Percentiles rank a stretch among this genome's conserved stretches.
Evolutionary conservation across 2,888 invertebrate species (phyloP).

Genomic region (Cephus runcator): DNA sequence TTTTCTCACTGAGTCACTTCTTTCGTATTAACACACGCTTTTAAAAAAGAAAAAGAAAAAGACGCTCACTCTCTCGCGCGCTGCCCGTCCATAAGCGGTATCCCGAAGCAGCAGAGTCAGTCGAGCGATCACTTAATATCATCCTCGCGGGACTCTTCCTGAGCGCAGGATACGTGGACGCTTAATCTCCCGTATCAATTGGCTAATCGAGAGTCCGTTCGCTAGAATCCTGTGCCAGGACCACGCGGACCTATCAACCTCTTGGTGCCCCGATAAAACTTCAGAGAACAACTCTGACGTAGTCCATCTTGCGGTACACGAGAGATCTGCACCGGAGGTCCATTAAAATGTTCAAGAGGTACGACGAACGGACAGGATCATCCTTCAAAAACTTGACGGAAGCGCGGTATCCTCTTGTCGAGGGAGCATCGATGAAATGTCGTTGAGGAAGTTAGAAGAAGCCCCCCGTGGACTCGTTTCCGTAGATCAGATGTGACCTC

Average conservation of each 20-base stretch:
- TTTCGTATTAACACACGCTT: slow-evolving; percentile 40
- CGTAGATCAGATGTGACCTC: slow-evolving; percentile 50
- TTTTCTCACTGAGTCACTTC: slow-evolving; percentile 21
- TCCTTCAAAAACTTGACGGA: neutral
- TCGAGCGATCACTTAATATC: slow-evolving; percentile 15
- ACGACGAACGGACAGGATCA: neutral
- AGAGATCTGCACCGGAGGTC: neutral
- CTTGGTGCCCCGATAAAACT: neutral
- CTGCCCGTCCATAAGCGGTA: neutral
- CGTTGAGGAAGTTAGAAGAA: neutral
- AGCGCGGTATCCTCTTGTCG: neutral
- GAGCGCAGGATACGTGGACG: neutral
- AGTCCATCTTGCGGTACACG: neutral
- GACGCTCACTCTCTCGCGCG: slow-evolving; percentile 12
- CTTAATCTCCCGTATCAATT: neutral
- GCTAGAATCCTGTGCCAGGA: neutral
- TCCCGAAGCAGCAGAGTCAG: slow-evolving; percentile 15
- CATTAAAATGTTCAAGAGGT: neutral
- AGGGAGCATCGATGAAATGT: neutral
- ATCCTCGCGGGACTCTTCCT: neutral
- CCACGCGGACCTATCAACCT: neutral
- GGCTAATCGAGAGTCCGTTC: neutral
- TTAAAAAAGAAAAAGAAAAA: neutral
- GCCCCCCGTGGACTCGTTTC: neutral
- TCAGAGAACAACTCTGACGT: neutral